phyloP scores from a whole-genome alignment of 2,888 invertebrate species.

The Eucera pruinosa region DNA sequence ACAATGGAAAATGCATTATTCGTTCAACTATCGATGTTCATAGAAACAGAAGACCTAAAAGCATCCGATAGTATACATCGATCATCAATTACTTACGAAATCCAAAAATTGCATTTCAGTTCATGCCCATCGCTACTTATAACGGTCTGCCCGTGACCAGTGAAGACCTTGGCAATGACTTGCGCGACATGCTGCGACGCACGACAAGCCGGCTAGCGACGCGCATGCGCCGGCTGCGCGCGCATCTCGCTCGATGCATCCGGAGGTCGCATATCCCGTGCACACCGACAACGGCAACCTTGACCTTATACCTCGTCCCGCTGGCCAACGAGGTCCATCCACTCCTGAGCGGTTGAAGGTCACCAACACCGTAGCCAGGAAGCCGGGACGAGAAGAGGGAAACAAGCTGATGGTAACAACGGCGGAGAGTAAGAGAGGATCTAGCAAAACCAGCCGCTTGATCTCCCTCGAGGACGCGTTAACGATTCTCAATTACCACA shows the following conservation, averaged over 20 bases:
- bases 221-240: conserved; percentile 74
- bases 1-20: not conserved
- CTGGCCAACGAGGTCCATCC: conserved; percentile 73
- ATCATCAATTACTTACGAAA: not conserved
- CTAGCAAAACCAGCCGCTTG: conserved; percentile 64
- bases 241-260: conserved; percentile 76
- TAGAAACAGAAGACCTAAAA: not conserved
- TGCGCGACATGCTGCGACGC: conserved; percentile 58
- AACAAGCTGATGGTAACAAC: conserved; percentile 31
- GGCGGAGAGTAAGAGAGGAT: conserved; percentile 33
- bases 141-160: conserved; percentile 80
- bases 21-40: not conserved
- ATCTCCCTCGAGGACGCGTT: conserved; percentile 70
- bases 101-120: conserved; percentile 8
- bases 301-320: conserved; percentile 76
- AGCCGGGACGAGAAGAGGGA: conserved; percentile 25
- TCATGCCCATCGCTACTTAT: conserved; percentile 62
- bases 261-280: conserved; percentile 66
- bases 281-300: conserved; percentile 70
- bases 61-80: not conserved
- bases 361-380: conserved; percentile 54
- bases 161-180: conserved; percentile 80
- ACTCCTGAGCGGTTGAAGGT: conserved; percentile 71
- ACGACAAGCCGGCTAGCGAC: conserved; percentile 63
- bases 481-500: conserved; percentile 69